phyloP scores from a whole-genome alignment of 35 echinoderm and acorn worm species.

The Heliocidaris erythrogramma region DNA sequence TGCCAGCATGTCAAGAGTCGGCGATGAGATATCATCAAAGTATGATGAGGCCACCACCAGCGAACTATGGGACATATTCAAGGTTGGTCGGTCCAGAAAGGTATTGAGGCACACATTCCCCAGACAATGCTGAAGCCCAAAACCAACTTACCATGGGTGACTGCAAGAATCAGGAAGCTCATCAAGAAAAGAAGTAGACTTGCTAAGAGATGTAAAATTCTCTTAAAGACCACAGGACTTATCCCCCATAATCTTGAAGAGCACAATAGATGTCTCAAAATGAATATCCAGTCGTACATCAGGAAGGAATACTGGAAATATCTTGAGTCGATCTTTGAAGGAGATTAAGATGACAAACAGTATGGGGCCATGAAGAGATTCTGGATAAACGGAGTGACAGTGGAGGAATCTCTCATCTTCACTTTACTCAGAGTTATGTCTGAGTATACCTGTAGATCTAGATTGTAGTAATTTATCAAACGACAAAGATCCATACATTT shows the following conservation, averaged over 20 bases:
- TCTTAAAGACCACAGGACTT: not conserved
- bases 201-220: slow-evolving; percentile 7
- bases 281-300: not conserved
- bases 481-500: no score
- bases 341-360: not conserved
- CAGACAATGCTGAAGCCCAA: slow-evolving; percentile 13
- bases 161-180: slow-evolving; percentile 4
- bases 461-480: no score
- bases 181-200: slow-evolving; percentile 32
- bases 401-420: not conserved
- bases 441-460: no score
- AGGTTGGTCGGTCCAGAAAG: not conserved
- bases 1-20: not conserved
- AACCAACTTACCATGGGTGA: not conserved
- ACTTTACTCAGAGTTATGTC: no score
- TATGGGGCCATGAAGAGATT: slow-evolving; percentile 50
- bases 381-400: not conserved
- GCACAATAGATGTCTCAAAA: not conserved
- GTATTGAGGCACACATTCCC: slow-evolving; percentile 1
- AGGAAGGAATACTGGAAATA: slow-evolving; percentile 40
- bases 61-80: slow-evolving; percentile 39
- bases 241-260: not conserved
- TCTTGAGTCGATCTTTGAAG: not conserved
- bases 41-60: not conserved
- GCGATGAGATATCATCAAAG: not conserved